Evolutionary conservation across 2,113 vertebrate species (phyloP).

Genomic region (Xyrauchen texanus): DNA sequence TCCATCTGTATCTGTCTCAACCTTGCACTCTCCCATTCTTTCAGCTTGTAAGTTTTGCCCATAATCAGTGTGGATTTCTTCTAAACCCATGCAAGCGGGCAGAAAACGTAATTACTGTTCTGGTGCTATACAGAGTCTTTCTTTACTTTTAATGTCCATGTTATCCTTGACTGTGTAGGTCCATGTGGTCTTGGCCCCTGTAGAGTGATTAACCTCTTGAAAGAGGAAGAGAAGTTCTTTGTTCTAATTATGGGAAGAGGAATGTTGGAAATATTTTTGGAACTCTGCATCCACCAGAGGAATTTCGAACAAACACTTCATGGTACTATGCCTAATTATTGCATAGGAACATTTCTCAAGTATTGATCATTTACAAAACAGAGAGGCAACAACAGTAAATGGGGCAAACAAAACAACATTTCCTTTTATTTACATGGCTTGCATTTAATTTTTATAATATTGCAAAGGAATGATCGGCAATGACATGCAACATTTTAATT

Average conservation of each 20-base stretch:
- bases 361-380: background rate
- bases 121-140: too few relatives aligned
- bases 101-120: background rate
- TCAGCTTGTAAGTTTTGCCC: too few relatives aligned
- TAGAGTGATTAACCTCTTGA: background rate
- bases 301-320: constrained; percentile 42
- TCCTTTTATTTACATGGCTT: background rate
- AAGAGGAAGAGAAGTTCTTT: constrained; percentile 14
- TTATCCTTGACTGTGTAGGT: background rate
- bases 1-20: too few relatives aligned
- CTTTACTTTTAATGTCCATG: background rate
- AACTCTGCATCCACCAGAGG: constrained; percentile 29
- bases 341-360: constrained; percentile 10
- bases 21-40: too few relatives aligned
- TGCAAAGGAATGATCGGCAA: background rate
- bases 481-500: background rate
- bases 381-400: background rate
- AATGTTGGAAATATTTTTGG: constrained; percentile 37
- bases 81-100: background rate
- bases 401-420: background rate
- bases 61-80: too few relatives aligned
- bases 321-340: constrained; percentile 16
- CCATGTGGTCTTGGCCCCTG: constrained; percentile 5
- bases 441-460: background rate
- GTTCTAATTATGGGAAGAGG: constrained; percentile 6